phyloP scores from a whole-genome alignment of 1,140 invertebrate genomes.

The Pseudobourletiella spinata region DNA sequence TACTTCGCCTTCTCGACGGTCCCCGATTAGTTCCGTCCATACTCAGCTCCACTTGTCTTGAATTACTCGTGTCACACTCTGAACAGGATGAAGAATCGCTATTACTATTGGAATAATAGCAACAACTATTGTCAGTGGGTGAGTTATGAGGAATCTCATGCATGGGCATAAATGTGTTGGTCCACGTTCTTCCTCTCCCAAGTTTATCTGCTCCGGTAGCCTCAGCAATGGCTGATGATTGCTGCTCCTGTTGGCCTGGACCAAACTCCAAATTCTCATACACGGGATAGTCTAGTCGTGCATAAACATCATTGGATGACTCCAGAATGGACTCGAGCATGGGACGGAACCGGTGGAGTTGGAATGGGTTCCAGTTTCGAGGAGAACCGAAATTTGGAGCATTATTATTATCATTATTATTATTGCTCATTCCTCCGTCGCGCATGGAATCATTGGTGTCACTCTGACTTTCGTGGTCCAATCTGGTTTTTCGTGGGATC shows the following conservation, averaged over 20 bases:
- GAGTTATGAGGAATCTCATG: background rate
- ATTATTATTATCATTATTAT: background rate
- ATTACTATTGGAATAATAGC: background rate
- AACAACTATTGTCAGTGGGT: background rate
- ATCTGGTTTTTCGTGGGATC: background rate
- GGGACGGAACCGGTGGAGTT: slow-evolving; percentile 14
- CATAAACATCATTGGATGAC: slow-evolving; percentile 1
- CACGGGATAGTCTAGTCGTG: slow-evolving; percentile 7
- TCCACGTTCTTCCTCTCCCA: slow-evolving; percentile 1
- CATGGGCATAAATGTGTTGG: slow-evolving; percentile 28
- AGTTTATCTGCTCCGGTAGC: background rate
- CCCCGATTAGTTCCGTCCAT: background rate
- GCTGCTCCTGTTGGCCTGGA: background rate
- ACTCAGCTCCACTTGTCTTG: background rate
- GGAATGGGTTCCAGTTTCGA: slow-evolving; percentile 10
- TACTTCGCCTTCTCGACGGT: background rate
- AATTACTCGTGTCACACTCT: background rate
- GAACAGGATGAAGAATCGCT: slow-evolving; percentile 7
- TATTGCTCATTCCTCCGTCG: background rate
- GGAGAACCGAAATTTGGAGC: background rate
- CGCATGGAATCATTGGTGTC: background rate
- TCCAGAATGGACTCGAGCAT: slow-evolving; percentile 27
- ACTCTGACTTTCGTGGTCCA: background rate
- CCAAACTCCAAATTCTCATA: slow-evolving; percentile 16
- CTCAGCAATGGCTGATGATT: background rate